Evolutionary conservation across 92 coral and sea anemone species (phyloP), one percentile per base, ranked within the genome.

Genomic region (Porites cylindrica): DNA sequence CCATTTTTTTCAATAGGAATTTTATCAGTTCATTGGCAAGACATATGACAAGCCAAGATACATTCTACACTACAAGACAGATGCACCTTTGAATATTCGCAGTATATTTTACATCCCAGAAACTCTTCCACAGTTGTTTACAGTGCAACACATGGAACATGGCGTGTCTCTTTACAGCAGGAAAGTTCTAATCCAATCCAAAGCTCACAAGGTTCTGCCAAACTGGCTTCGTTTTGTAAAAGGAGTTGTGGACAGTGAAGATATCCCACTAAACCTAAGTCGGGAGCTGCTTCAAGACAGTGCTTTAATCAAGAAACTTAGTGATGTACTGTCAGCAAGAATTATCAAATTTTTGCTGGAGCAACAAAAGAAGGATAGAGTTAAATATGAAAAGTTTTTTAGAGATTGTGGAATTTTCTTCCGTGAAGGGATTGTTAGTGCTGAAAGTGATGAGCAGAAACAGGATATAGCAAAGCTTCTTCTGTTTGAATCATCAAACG

Each of bases 221-320:
- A 88, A 93, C 76, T 97, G 99, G 99, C 79, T 97, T 32, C 82
- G 99, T 24, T 97, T 97, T 90, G 95, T 97, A 18, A 95, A 94
- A 70, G 99, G 98, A 74, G 97, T 97, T n/a, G 99, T 97, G 2
- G 99, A 97, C 66, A 97, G 99, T 56, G 99, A 97, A 69, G 99
- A 97, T 74, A 95, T 97, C 52, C 99, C 99, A 53, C 95, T 97
- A 2, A 97, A 97, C 84, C 82, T 97, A 50, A 97, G 99, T 85
- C 84, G 99, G 7, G 99, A 97, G 64, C 91, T 97, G 72, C 94
- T 97, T 20, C 99, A 97, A 89, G 99, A 97, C 88, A 95, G 98
- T 78, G 97, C 98, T 7, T 93, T 97, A 13, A 95, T 97, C 12
- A 87, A 85, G 29, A 97, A 94, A 77, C 93, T 97, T 38, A 93